Conservation (phyloP, 2,797 vertebrate species). For the Chelonia mydas region DNA sequence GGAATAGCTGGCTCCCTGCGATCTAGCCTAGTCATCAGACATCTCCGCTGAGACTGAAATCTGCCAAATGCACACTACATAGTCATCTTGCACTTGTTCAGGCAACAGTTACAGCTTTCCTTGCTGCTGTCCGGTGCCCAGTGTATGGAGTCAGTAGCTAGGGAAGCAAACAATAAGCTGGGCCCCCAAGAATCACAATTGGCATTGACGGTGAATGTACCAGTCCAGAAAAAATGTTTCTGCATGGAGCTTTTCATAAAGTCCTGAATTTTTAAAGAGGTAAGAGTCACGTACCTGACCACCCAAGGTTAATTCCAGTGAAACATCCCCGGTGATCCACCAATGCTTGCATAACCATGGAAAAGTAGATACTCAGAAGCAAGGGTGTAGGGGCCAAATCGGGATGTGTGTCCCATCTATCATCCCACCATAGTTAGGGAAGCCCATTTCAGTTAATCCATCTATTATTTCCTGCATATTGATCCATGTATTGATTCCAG, state of each 20-base stretch:
- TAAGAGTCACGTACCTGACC: not conserved
- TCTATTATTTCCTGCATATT: not conserved
- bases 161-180: not conserved
- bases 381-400: not conserved
- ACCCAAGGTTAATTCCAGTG: not conserved
- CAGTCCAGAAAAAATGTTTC: not conserved
- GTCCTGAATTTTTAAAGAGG: not conserved
- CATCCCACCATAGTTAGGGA: not conserved
- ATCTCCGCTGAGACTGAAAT: not conserved
- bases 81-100: not conserved
- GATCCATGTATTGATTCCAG: not conserved
- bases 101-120: not conserved
- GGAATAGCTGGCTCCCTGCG: too few relatives aligned
- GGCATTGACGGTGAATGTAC: not conserved
- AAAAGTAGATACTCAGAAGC: not conserved
- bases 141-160: not conserved
- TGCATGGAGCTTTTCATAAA: not conserved
- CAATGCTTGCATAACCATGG: too few relatives aligned
- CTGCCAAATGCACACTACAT: not conserved
- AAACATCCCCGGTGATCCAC: not conserved
- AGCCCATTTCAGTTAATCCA: not conserved
- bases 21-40: not conserved
- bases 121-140: not conserved
- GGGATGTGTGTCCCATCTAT: not conserved
- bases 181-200: not conserved